phyloP scores from a whole-genome alignment of 2,113 vertebrate species.

The Hemicordylus capensis region DNA sequence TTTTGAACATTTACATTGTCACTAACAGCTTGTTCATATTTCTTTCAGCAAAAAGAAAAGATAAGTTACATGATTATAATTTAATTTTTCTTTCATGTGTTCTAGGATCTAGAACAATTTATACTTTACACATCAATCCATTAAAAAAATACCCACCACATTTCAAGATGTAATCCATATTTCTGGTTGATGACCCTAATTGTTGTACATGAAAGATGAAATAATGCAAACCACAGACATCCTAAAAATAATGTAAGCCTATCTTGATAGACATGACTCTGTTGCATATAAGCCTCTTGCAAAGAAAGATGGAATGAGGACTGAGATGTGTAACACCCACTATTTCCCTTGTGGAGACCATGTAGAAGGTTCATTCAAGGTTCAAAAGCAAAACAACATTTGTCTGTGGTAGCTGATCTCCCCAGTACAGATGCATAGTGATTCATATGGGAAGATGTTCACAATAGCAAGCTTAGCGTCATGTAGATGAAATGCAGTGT shows the following conservation, averaged over 20 bases:
- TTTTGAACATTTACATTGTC: background rate
- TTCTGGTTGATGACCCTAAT: background rate
- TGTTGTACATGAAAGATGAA: background rate
- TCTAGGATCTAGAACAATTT: background rate
- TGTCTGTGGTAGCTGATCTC: background rate
- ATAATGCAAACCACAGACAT: background rate
- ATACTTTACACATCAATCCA: background rate
- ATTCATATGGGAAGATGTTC: background rate
- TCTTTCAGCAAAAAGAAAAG: background rate
- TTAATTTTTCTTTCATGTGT: background rate
- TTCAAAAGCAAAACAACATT: background rate
- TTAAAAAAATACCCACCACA: background rate
- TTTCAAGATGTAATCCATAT: background rate
- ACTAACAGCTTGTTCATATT: background rate
- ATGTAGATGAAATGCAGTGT: background rate
- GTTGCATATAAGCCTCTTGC: background rate
- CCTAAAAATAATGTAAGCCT: background rate
- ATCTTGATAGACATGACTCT: background rate
- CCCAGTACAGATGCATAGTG: background rate
- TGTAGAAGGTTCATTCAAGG: background rate
- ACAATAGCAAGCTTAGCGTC: background rate
- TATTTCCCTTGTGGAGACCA: background rate
- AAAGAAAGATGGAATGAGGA: background rate
- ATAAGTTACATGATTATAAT: background rate
- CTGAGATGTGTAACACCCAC: background rate